These are phyloP conservation scores for Bemisia tabaci DNA, from an alignment of 1,140 invertebrate species.

Conservation along the genomic window DNA sequence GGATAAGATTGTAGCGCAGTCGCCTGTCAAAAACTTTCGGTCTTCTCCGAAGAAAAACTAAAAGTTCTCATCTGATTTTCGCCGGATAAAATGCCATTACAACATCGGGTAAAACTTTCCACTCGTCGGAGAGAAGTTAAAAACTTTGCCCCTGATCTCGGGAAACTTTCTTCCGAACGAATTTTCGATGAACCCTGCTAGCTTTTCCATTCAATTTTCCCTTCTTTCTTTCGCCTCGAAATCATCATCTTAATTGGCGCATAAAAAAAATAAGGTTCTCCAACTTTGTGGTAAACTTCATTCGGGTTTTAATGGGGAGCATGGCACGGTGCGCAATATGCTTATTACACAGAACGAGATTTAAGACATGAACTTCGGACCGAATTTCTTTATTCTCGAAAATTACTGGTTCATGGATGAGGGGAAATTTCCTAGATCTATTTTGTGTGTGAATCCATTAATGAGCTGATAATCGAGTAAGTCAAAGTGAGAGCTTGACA, in stretches of 20 bases:
- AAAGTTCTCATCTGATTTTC: neutral
- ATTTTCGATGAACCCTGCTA: neutral
- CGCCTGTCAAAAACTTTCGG: neutral
- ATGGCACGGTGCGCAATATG: too few relatives aligned
- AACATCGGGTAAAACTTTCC: neutral
- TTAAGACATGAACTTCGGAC: too few relatives aligned
- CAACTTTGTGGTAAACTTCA: neutral
- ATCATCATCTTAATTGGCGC: neutral
- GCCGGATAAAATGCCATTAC: neutral
- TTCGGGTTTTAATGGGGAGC: too few relatives aligned
- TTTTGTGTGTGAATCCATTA: too few relatives aligned
- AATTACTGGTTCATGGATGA: too few relatives aligned
- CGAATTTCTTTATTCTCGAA: too few relatives aligned
- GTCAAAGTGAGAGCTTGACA: too few relatives aligned
- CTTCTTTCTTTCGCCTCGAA: neutral
- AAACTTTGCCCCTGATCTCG: neutral
- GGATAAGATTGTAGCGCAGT: neutral
- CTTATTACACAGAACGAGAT: too few relatives aligned
- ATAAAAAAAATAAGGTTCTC: neutral
- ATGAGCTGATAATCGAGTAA: too few relatives aligned
- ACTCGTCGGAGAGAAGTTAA: neutral
- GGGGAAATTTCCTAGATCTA: too few relatives aligned
- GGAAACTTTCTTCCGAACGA: neutral
- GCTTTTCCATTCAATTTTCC: neutral
- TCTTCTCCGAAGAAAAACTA: too few relatives aligned